A percentile compares a stretch with the other conserved stretches of the same genome.
Evolutionary conservation across 2,888 invertebrate genomes (phyloP).

Genomic region (Hymenopus coronatus): DNA sequence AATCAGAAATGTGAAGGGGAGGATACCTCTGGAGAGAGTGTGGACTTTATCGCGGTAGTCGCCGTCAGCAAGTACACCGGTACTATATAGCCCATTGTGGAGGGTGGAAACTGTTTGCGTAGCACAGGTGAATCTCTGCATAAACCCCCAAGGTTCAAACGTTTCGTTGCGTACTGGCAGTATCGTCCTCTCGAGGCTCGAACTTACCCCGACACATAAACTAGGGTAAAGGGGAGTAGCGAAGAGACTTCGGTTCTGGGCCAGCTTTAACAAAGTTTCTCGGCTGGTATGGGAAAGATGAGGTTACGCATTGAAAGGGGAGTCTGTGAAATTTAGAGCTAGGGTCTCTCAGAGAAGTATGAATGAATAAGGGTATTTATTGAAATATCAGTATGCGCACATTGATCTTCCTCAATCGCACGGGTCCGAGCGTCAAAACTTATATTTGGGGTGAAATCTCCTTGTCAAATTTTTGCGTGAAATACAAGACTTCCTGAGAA

Average conservation of each 20-base stretch:
- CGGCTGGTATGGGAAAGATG: not conserved
- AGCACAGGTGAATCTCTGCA: constrained; percentile 14
- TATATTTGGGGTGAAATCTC: too few relatives aligned
- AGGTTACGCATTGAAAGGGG: not conserved
- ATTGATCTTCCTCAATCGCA: too few relatives aligned
- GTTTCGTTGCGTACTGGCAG: not conserved
- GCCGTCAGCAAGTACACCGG: not conserved
- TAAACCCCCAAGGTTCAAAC: constrained; percentile 2
- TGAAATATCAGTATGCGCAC: too few relatives aligned
- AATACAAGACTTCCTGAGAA: too few relatives aligned
- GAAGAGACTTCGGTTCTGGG: not conserved
- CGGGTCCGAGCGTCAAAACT: too few relatives aligned
- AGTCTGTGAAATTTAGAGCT: too few relatives aligned
- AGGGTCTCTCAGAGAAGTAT: not conserved
- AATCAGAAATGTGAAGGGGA: not conserved
- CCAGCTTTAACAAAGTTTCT: not conserved
- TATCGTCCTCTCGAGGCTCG: not conserved
- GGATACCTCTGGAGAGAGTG: not conserved
- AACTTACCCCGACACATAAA: constrained; percentile 29
- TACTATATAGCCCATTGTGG: not conserved
- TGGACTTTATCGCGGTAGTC: not conserved
- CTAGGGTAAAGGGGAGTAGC: not conserved
- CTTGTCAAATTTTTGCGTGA: too few relatives aligned
- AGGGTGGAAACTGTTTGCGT: not conserved
- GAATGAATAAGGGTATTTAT: too few relatives aligned